These are phyloP conservation scores for Coilia nasus DNA, from an alignment of 2,797 vertebrate species.

Conservation along the genomic window DNA sequence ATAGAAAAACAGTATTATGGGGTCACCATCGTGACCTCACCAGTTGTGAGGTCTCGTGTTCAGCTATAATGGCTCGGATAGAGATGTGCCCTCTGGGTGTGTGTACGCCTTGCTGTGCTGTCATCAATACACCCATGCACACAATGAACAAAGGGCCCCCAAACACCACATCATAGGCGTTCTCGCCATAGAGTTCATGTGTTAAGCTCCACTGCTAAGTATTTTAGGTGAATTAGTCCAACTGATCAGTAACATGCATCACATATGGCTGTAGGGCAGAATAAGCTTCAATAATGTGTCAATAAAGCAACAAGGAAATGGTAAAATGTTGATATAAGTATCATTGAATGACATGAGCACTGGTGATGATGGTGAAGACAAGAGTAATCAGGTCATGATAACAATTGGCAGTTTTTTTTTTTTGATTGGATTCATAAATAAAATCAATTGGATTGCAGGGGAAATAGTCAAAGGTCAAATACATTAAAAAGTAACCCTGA, in stretches of 20 bases:
- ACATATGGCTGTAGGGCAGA: background rate
- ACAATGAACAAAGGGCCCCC: background rate
- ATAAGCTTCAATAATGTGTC: background rate
- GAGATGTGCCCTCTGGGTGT: slow-evolving; percentile 44
- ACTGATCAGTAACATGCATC: background rate
- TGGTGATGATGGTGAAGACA: background rate
- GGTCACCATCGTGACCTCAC: slow-evolving; percentile 60
- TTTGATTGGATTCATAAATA: background rate
- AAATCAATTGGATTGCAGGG: background rate
- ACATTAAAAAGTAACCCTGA: background rate
- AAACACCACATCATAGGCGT: background rate
- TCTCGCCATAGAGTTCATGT: background rate
- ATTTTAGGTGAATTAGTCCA: background rate
- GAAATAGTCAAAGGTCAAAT: background rate
- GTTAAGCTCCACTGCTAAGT: background rate
- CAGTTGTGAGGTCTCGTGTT: slow-evolving; percentile 55
- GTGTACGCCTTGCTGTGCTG: slow-evolving; percentile 29
- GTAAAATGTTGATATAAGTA: background rate
- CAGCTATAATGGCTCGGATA: slow-evolving; percentile 55
- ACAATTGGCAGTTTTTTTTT: background rate
- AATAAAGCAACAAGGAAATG: background rate
- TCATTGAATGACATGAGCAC: background rate
- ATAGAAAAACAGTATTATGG: slow-evolving; percentile 62
- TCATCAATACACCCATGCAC: slow-evolving; percentile 21
- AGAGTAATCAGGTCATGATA: background rate